A percentile compares a stretch with the other conserved stretches of the same genome.
Evolutionary conservation across 2,113 vertebrate species (phyloP).

Genomic region (Siniperca chuatsi): DNA sequence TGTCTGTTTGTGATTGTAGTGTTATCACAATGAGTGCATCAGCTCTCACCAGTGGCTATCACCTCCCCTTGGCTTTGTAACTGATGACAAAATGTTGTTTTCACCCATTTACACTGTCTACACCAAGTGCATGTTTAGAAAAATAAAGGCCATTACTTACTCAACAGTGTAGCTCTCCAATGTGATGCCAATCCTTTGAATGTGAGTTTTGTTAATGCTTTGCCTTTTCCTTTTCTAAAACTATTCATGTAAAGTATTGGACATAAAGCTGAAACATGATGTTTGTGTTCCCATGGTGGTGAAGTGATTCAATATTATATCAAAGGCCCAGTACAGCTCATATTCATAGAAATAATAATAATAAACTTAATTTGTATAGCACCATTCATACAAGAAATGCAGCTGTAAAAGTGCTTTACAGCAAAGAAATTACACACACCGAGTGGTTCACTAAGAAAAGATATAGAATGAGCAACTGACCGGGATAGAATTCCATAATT

Average conservation of each 20-base stretch:
- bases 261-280: neutral
- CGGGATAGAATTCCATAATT: too few relatives aligned
- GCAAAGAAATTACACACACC: too few relatives aligned
- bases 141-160: slow-evolving; percentile 59
- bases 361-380: too few relatives aligned
- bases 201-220: neutral
- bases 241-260: neutral
- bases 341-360: neutral
- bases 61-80: slow-evolving; percentile 36
- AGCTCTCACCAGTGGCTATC: slow-evolving; percentile 9
- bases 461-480: too few relatives aligned
- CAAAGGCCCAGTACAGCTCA: neutral
- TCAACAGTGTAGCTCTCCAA: neutral
- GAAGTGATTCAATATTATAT: neutral
- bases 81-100: slow-evolving; percentile 28
- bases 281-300: neutral
- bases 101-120: slow-evolving; percentile 37
- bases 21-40: slow-evolving; percentile 2
- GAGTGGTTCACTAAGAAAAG: too few relatives aligned
- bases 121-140: slow-evolving; percentile 66
- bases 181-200: slow-evolving; percentile 8
- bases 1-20: slow-evolving; percentile 17
- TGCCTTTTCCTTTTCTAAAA: neutral
- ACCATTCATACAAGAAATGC: too few relatives aligned
- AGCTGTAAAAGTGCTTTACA: too few relatives aligned